phyloP scores from a whole-genome alignment of 2,888 invertebrate genomes.

The Nasonovia ribisnigri region DNA sequence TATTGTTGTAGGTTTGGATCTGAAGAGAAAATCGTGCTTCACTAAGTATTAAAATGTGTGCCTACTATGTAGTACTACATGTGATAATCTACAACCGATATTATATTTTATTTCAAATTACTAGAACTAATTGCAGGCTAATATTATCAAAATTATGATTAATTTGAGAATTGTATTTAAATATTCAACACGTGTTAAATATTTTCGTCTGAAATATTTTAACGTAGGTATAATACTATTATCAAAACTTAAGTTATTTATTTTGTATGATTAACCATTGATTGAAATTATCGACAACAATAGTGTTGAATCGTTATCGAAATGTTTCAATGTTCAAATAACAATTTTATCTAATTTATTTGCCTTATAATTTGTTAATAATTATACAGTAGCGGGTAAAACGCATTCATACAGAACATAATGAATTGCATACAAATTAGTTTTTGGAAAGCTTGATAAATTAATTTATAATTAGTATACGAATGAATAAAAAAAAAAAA shows the following conservation, averaged over 20 bases:
- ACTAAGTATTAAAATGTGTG: not conserved
- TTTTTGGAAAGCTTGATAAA: not conserved
- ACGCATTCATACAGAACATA: not conserved
- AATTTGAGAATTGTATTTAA: not conserved
- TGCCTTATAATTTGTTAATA: not conserved
- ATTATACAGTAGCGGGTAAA: not conserved
- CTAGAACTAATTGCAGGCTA: not conserved
- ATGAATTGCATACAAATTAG: not conserved
- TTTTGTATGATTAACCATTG: not conserved
- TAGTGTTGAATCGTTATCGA: not conserved
- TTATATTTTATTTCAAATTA: not conserved
- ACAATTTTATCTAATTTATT: not conserved
- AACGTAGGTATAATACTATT: not conserved
- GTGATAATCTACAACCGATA: not conserved
- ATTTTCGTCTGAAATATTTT: not conserved
- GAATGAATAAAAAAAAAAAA: not conserved
- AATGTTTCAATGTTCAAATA: not conserved
- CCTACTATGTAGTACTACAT: not conserved
- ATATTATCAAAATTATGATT: not conserved
- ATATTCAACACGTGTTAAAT: not conserved
- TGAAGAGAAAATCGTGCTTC: not conserved
- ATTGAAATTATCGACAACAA: not conserved
- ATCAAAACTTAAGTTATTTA: not conserved
- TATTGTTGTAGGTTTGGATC: not conserved
- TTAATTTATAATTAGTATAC: not conserved